Evolutionary conservation across 30 jellyfish, hydroid and myxozoan genomes (phyloP).

Genomic region (Chrysaora quinquecirrha): DNA sequence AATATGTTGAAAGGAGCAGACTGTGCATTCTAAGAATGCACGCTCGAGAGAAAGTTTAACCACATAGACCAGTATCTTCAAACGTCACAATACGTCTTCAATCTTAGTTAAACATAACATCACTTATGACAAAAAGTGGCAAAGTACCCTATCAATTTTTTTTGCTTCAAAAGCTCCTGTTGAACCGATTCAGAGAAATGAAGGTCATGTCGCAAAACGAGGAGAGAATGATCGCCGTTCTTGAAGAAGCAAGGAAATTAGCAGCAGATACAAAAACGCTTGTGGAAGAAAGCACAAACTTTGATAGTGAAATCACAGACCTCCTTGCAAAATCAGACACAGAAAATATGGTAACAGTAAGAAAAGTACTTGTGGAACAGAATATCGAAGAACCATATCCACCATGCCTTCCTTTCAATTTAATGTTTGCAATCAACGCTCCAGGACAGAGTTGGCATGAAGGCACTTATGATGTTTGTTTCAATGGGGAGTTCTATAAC

Average conservation of each 20-base stretch:
- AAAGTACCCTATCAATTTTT: no score
- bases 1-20: no score
- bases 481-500: conserved; percentile 47
- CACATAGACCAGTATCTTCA: no score
- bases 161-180: neutral
- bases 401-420: conserved; percentile 33
- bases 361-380: neutral
- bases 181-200: conserved; percentile 24
- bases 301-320: neutral
- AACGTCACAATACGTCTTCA: no score
- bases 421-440: conserved; percentile 1
- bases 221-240: conserved; percentile 10
- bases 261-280: conserved; percentile 13
- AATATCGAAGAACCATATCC: conserved; percentile 1
- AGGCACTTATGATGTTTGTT: neutral
- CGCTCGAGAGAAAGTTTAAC: no score
- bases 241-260: conserved; percentile 14
- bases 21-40: no score
- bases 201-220: conserved; percentile 21
- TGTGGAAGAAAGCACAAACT: conserved; percentile 11
- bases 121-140: no score
- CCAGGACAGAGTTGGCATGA: neutral
- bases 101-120: no score
- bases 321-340: neutral
- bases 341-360: neutral